Evolutionary conservation across 2,888 invertebrate species (phyloP), one percentile per base, ranked within the genome.

Genomic region (Lasioglossum malachurum): DNA sequence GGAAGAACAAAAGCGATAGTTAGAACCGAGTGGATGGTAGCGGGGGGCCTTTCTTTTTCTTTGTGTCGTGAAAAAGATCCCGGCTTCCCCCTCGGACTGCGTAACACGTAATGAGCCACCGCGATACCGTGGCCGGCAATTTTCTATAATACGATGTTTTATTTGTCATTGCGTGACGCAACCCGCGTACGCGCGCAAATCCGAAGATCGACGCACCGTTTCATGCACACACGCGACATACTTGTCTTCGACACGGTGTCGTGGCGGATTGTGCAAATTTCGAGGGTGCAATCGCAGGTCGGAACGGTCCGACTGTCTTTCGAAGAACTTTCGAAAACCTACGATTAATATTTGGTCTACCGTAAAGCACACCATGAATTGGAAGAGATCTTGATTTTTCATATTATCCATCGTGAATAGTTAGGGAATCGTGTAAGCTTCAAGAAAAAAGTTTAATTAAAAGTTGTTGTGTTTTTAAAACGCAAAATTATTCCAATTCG

Each of bases 171-270:
- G 88, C 88, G 87, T 82, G 92, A 92, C 46, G 67, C 78, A 77
- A 80, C 79, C 67, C 78, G 77, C 78, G 80, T 77, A 84, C 83
- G 77, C 46, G 71, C 86, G 81, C 80, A 82, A 88, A 87, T 80
- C 79, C 57, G 69, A 89, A 78, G 90, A 92, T 91, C 90, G 87
- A 90, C 89, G 93, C 89, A 92, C 90, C 80, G 86, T 89, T 89
- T 86, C 83, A 67, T 83, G 69, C 41, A 14, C n/a, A 14, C n/a
- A 82, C 75, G 38, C n/a, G 86, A 82, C 86, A 85, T 31, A 82
- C 82, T 82, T 82, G 76, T 14, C 27, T 44, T 31, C 46, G 76
- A 78, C 49, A 31, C 67, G 69, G 69, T 35, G 38, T 12, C 4
- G n/a, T n/a, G 31, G 19, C 3, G 57, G 84, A 83, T 87, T 88